These are phyloP conservation scores for Protaetia brevitarsis DNA, from an alignment of 1,140 invertebrate species.

Conservation along the genomic window DNA sequence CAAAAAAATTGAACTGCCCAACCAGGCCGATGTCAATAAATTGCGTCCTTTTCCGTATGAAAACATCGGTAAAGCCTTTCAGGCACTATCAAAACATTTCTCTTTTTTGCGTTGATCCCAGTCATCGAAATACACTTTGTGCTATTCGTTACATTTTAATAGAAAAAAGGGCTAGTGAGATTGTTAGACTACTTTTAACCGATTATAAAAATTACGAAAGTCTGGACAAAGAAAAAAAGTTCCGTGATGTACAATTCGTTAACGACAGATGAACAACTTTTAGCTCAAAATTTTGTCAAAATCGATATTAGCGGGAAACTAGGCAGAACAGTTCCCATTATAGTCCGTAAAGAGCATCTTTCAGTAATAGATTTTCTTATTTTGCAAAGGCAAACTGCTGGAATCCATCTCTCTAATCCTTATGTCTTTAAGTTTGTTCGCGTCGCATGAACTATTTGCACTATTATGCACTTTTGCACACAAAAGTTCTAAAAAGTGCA, in stretches of 20 bases:
- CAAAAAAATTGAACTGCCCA: background rate
- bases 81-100: background rate
- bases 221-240: background rate
- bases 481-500: no score
- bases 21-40: background rate
- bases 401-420: background rate
- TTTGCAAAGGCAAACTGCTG: background rate
- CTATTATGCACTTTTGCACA: no score
- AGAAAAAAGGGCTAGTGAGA: background rate
- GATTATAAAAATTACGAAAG: background rate
- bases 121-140: background rate
- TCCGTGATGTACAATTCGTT: background rate
- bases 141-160: background rate
- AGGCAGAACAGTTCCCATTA: background rate
- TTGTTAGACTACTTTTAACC: background rate
- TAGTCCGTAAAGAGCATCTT: background rate
- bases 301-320: background rate
- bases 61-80: background rate
- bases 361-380: background rate
- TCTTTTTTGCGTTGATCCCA: background rate
- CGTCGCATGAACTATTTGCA: no score
- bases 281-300: background rate
- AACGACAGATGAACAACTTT: background rate
- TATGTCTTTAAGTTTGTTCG: slow-evolving; percentile 3
- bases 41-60: background rate